Percentiles rank a stretch among this genome's conserved stretches.
These are phyloP conservation scores for Chironomus striatipennis DNA, from an alignment of 1,140 invertebrate genomes.

Conservation along the genomic window DNA sequence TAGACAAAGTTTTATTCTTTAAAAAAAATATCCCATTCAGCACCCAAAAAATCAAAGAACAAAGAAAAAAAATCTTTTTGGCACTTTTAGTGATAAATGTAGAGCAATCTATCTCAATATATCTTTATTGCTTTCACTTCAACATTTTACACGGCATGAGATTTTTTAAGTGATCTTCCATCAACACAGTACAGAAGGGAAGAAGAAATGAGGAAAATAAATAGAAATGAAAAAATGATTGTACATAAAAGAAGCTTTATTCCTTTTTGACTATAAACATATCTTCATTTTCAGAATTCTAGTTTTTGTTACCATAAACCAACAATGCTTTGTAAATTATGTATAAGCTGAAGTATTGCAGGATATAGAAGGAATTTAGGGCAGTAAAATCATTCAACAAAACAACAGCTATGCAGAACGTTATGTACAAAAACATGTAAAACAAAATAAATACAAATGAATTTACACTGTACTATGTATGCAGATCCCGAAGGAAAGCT, in stretches of 20 bases:
- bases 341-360: background rate
- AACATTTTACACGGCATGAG: background rate
- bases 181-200: background rate
- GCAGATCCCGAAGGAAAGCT: slow-evolving; percentile 6
- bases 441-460: background rate
- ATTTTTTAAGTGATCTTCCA: background rate
- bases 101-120: background rate
- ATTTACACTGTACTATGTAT: background rate
- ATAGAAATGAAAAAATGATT: too few species aligned
- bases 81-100: too few species aligned
- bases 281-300: background rate
- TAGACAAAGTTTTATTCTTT: too few species aligned
- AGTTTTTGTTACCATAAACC: background rate
- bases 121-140: background rate
- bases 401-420: background rate
- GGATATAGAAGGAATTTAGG: background rate
- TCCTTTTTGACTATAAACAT: background rate
- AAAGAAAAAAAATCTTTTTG: too few species aligned
- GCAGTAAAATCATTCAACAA: background rate
- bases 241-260: too few species aligned
- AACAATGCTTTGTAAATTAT: background rate
- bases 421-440: background rate
- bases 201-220: too few species aligned
- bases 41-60: too few species aligned
- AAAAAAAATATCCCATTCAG: too few species aligned